Evolutionary conservation across 2,888 invertebrate genomes (phyloP).

Genomic region (Lepeophtheirus nordmannii): DNA sequence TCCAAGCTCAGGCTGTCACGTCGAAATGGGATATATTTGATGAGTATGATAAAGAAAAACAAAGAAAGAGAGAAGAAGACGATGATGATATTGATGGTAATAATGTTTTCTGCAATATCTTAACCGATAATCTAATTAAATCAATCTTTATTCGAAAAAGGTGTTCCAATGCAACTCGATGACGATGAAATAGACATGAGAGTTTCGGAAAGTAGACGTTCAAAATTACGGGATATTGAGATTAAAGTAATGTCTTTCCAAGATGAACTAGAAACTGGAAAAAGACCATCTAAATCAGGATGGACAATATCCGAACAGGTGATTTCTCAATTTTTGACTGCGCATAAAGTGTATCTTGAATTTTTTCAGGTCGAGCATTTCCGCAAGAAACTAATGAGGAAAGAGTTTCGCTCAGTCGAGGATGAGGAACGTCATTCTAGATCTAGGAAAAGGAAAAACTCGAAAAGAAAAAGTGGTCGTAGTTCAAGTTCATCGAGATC

Average conservation of each 20-base stretch:
- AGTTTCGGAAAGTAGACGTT: conserved; percentile 52
- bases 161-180: conserved; percentile 41
- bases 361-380: conserved; percentile 55
- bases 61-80: conserved; percentile 30
- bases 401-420: conserved; percentile 38
- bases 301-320: conserved; percentile 60
- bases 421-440: neutral
- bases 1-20: conserved; percentile 51
- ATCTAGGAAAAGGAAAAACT: conserved; percentile 6
- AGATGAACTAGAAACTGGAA: conserved; percentile 81
- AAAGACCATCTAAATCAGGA: conserved; percentile 51
- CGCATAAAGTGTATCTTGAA: neutral
- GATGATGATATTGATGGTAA: conserved; percentile 45
- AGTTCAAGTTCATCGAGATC: conserved; percentile 1
- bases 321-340: conserved; percentile 28
- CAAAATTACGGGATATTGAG: conserved; percentile 74
- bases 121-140: neutral
- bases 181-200: conserved; percentile 37
- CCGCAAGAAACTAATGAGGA: conserved; percentile 67
- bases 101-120: neutral
- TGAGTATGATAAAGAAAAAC: conserved; percentile 32
- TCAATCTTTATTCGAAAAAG: neutral
- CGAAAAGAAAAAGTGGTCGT: neutral
- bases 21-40: conserved; percentile 74
- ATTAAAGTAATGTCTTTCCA: conserved; percentile 86